Percentiles rank a stretch among this genome's conserved stretches.
These are phyloP conservation scores for Larimichthys polyactis DNA, from an alignment of 2,113 vertebrate genomes.

Conservation along the genomic window DNA sequence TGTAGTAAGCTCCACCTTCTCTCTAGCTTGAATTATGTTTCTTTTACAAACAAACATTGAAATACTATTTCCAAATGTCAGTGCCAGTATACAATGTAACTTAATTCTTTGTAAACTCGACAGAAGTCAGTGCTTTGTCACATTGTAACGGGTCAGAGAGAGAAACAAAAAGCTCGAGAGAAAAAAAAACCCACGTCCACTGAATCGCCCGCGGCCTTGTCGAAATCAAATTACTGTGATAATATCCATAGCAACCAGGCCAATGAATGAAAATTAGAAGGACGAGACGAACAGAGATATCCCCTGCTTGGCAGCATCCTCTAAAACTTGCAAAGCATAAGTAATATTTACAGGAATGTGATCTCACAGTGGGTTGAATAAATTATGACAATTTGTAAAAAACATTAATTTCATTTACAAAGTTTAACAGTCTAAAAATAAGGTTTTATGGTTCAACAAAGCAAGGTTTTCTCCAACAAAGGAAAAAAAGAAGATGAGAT, in stretches of 20 bases:
- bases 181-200: conserved; percentile 5
- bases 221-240: conserved; percentile 36
- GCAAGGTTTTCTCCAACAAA: conserved; percentile 26
- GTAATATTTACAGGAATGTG: neutral
- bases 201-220: neutral
- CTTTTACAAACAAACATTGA: neutral
- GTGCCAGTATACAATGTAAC: conserved; percentile 7
- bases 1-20: neutral
- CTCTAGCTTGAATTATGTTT: neutral
- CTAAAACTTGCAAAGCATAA: neutral
- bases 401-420: conserved; percentile 16
- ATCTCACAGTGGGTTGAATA: conserved; percentile 23
- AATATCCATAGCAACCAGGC: conserved; percentile 59
- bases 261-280: conserved; percentile 23
- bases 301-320: conserved; percentile 11
- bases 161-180: conserved; percentile 4
- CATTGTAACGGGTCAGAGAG: neutral
- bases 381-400: conserved; percentile 31
- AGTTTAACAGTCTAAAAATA: conserved; percentile 22
- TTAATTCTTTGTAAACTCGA: neutral
- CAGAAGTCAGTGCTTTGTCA: neutral
- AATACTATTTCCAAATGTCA: neutral
- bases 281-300: neutral
- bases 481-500: conserved; percentile 28
- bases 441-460: conserved; percentile 3